A percentile compares a stretch with the other conserved stretches of the same genome.
Evolutionary conservation across 2,797 vertebrate genomes (phyloP).

Genomic region (Pachyuromys duprasi): DNA sequence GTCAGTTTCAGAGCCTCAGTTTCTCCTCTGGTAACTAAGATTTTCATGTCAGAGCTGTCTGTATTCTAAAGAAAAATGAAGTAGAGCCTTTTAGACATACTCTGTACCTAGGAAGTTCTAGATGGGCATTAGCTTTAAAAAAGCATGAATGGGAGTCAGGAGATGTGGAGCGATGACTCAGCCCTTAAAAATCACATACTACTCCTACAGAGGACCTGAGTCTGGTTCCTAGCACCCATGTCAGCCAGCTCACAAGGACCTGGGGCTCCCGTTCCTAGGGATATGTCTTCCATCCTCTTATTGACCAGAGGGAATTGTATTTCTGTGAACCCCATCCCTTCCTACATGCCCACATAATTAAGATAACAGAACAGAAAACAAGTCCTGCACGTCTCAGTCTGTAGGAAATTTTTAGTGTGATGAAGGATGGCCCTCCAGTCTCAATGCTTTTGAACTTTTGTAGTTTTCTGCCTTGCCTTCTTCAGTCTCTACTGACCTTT

Average conservation of each 20-base stretch:
- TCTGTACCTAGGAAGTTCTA: not conserved
- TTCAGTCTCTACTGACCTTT: not conserved
- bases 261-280: too few relatives aligned
- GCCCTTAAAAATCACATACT: too few relatives aligned
- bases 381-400: too few relatives aligned
- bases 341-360: not conserved
- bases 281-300: not conserved
- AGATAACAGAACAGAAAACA: not conserved
- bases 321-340: not conserved
- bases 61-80: not conserved
- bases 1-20: not conserved
- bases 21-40: constrained; percentile 1
- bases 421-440: not conserved
- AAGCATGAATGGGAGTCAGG: not conserved
- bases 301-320: not conserved
- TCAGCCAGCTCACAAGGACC: not conserved
- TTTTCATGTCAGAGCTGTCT: not conserved
- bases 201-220: not conserved
- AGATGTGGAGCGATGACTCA: not conserved
- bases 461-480: not conserved
- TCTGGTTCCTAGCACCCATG: not conserved
- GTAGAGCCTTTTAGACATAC: not conserved
- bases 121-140: not conserved
- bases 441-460: not conserved
- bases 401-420: not conserved